Base-by-base conservation (phyloP, 2,888 invertebrate species). In the Leptopilina myrica region DNA sequence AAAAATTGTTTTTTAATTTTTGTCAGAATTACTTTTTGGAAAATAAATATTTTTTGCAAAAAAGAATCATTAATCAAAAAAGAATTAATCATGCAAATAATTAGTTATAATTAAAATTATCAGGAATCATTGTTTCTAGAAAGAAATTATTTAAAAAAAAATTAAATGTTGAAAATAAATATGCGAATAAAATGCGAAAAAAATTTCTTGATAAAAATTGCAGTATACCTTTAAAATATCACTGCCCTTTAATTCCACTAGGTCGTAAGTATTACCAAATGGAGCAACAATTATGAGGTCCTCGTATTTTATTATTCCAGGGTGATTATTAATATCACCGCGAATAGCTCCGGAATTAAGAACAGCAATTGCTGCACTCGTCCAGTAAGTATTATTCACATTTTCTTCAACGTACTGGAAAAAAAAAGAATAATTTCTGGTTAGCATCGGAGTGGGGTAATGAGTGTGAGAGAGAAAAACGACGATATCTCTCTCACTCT, bases 201-300 rank as follows among this genome's bases (percentile, higher is more conserved):
- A 64, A 20, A 20, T 7, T 7, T 20, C 20, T 64, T 14, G 2
- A 64, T 11, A 26, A 33, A 33, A 33, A 33, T 33, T 33, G 33
- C 33, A 33, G 33, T 4, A 67, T 86, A 94, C 93, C 75, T 93
- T 14, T 15, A 81, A 77, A 5, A 97, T 89, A 84, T 95, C 92
- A 80, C 93, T 91, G 0, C 97, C 97, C 76, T 93, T 92, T 78
- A 97, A 89, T 85, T 95, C 95, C 78, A 95, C 94, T 14, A 95
- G 92, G 86, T 96, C 95, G 80, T 97, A 92, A 67, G 93, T 94
- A 91, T 97, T 97, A 88, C 94, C 94, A 88, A 97, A 97, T 0
- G 97, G 97, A 80, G 95, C 93, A 33, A 95, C 93, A 85, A 94
- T 94, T 6, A 96, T 91, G 9, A 97, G 87, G 79, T 95, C 95